A percentile compares a stretch with the other conserved stretches of the same genome.
These are phyloP conservation scores for Actinia tenebrosa DNA, from an alignment of 64 coral and sea anemone genomes.

Conservation along the genomic window DNA sequence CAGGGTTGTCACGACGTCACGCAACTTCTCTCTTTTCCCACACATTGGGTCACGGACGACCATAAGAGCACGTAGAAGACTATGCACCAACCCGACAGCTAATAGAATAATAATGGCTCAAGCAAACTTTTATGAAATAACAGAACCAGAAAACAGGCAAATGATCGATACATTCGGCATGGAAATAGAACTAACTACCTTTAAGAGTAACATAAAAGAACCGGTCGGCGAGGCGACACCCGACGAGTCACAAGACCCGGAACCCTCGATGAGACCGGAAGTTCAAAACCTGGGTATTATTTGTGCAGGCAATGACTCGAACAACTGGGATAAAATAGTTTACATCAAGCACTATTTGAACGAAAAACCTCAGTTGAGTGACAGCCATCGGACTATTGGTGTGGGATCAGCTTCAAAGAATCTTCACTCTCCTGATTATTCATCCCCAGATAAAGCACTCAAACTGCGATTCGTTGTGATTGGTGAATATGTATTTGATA, in stretches of 20 bases:
- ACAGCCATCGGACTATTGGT: constrained; percentile 11
- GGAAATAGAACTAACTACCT: constrained; percentile 1
- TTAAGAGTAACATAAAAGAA: neutral
- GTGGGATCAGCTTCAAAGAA: neutral
- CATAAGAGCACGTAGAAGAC: too few relatives aligned
- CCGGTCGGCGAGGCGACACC: too few relatives aligned
- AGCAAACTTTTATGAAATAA: neutral
- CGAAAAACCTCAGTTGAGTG: neutral
- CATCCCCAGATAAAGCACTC: neutral
- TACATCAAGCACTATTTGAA: constrained; percentile 4
- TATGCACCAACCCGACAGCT: neutral
- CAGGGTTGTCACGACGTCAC: too few relatives aligned
- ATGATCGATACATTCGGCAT: neutral
- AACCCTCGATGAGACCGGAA: neutral
- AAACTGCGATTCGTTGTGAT: neutral
- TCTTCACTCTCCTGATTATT: neutral
- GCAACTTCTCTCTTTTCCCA: too few relatives aligned
- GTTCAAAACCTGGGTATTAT: neutral
- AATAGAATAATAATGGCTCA: neutral
- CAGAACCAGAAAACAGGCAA: neutral
- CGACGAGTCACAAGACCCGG: neutral
- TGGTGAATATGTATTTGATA: neutral
- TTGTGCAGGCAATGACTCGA: neutral
- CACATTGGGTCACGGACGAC: too few relatives aligned
- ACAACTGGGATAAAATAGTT: constrained; percentile 20